Base-by-base conservation (phyloP, 2,113 vertebrate genomes). In the Lophura nycthemera region DNA sequence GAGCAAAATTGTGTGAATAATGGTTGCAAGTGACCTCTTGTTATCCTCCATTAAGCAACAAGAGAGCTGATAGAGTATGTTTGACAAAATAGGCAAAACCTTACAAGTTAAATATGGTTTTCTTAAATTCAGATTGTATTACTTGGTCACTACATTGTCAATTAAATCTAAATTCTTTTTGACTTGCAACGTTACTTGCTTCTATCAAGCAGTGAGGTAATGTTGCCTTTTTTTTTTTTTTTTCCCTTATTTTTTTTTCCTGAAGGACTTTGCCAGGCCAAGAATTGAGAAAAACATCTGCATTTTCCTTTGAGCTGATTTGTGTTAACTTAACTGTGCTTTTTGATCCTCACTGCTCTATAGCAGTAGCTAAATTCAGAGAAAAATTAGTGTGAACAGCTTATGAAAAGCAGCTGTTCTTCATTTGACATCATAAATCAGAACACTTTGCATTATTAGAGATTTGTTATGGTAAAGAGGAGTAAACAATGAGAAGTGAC, bases 61-160 rank as follows among this genome's bases (percentile, higher is more conserved):
- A 5, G 5, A 2, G 66, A 67, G 7, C 9, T 82, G 11, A 50
- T 8, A 72, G 27, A 40, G 18, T 29, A 36, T 59, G 5, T 29
- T 60, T 29, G 6, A 11, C 3, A 83, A 82, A 86, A 42, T 0
- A 7, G 4, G 2, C 3, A 38, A 66, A 45, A n/a, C 60, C 29
- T 65, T 89, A 29, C 18, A 80, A 13, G 13, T 2, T 40, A 34
- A 71, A 21, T 59, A 42, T 27, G 0, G 60, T 64, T 86, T 60
- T 7, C 57, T 72, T 64, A 67, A 78, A 83, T 5, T 48, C 1
- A 1, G 1, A 14, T 8, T n/a, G 10, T 2, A 0, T 42, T 13
- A n/a, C 24, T 8, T 0, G 4, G 21, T 47, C 8, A 63, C 13
- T 71, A 17, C 18, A 17, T 10, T 76, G 21, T n/a, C 11, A 32